Evolutionary conservation across 1,140 invertebrate species (phyloP).

Genomic region (Scaptomyza hsui): DNA sequence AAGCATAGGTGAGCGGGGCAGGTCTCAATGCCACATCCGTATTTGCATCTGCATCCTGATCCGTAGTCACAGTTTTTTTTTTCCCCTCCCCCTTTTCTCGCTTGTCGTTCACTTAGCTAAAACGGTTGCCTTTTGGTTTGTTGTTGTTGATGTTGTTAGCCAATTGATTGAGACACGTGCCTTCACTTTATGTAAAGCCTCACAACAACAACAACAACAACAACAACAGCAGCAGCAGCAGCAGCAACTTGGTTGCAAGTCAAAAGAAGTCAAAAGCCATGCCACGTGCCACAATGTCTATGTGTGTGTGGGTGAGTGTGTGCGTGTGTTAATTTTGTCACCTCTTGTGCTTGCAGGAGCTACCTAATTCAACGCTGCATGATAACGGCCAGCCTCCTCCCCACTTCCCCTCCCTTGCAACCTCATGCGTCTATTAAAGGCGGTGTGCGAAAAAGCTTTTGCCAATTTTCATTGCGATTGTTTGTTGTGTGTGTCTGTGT

Average conservation of each 20-base stretch:
- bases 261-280: slow-evolving; percentile 71
- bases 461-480: slow-evolving; percentile 71
- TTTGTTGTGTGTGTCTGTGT: slow-evolving; percentile 35
- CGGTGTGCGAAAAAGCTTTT: slow-evolving; percentile 39
- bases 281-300: slow-evolving; percentile 53
- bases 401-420: not conserved
- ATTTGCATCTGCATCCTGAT: slow-evolving; percentile 13
- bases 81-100: not conserved
- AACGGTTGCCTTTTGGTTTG: slow-evolving; percentile 18
- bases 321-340: slow-evolving; percentile 66
- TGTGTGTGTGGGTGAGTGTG: slow-evolving; percentile 9
- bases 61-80: not conserved
- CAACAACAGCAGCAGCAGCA: too few relatives aligned
- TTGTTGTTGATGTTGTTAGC: slow-evolving; percentile 24
- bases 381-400: slow-evolving; percentile 31
- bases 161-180: slow-evolving; percentile 68
- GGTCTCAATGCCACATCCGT: slow-evolving; percentile 2
- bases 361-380: slow-evolving; percentile 69
- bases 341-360: slow-evolving; percentile 50
- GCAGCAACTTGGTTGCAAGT: slow-evolving; percentile 34
- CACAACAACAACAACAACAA: slow-evolving; percentile 26
- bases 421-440: not conserved
- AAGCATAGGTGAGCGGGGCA: slow-evolving; percentile 22
- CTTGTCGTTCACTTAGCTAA: slow-evolving; percentile 31
- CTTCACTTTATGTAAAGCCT: slow-evolving; percentile 48